Evolutionary conservation across 2,113 vertebrate species (phyloP), one percentile per base, ranked within the genome.

Genomic region (Rhagologus leucostigma): DNA sequence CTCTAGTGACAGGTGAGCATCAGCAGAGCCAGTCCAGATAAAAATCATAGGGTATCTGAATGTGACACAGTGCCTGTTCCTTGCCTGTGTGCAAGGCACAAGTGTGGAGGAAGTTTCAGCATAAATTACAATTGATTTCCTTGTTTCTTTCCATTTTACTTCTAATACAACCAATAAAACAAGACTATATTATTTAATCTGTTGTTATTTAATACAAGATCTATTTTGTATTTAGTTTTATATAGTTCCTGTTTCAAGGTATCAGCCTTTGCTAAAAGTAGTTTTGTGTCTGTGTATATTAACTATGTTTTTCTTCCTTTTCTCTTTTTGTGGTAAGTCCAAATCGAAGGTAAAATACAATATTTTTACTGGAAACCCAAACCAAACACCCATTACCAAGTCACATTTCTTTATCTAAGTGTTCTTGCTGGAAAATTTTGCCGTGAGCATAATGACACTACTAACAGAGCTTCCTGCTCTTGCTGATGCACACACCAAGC

Each of bases 281-380:
- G 6, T 39, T 91, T 77, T 77, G 7, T 50, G 2, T 62, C 74
- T 77, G 8, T 62, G 9, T 44, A 41, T 12, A 29, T 59, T 10
- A 47, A 53, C 4, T 41, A 23, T 52, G 11, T 24, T 86, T 68
- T 87, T 75, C 17, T 76, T 55, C 4, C 39, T 78, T 33, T 50
- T 42, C 3, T 32, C 3, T 46, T 27, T 13, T 21, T 12, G n/a
- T 32, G 0, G 0, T n/a, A 76, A 81, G 14, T 44, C 39, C 9
- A 46, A 85, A 75, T 64, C 14, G 20, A 68, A 73, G 21, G 4
- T 55, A 19, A 73, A 79, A 7, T 52, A 53, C 9, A 16, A 24
- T 69, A 46, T 44, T 69, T 89, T 11, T 41, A 21, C 32, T 65
- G 55, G 46, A 88, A 94, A 83, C 21, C 4, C 26, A 92, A 95